Evolutionary conservation across 2,888 invertebrate species (phyloP).

Genomic region (Idaea aversata): DNA sequence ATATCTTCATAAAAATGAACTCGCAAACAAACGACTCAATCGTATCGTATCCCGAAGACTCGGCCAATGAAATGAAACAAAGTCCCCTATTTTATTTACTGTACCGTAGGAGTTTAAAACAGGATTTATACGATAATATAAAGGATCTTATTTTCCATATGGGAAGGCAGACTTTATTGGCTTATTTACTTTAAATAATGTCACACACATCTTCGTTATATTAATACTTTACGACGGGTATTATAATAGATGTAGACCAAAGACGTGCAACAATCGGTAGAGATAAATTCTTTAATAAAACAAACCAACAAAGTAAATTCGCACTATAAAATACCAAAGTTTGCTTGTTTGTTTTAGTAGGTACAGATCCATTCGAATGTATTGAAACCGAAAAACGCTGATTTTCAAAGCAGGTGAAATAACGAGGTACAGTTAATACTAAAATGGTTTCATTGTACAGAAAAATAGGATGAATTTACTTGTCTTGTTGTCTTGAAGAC

Average conservation of each 20-base stretch:
- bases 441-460: too few relatives aligned
- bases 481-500: too few relatives aligned
- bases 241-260: background rate
- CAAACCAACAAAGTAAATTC: too few relatives aligned
- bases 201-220: background rate
- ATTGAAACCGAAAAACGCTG: too few relatives aligned
- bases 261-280: background rate
- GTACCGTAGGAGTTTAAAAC: constrained; percentile 63
- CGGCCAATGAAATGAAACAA: constrained; percentile 56
- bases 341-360: too few relatives aligned
- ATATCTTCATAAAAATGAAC: constrained; percentile 73
- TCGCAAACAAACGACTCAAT: constrained; percentile 51
- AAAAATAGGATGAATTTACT: too few relatives aligned
- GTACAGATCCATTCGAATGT: too few relatives aligned
- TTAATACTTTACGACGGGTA: background rate
- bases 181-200: constrained; percentile 8
- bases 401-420: too few relatives aligned
- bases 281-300: background rate
- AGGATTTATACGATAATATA: constrained; percentile 68
- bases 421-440: too few relatives aligned
- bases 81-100: constrained; percentile 70
- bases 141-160: constrained; percentile 22
- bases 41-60: constrained; percentile 38
- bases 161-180: constrained; percentile 38
- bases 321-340: too few relatives aligned